A percentile compares a stretch with the other conserved stretches of the same genome.
phyloP scores from a whole-genome alignment of 2,113 vertebrate species.

The Anolis sagrei region DNA sequence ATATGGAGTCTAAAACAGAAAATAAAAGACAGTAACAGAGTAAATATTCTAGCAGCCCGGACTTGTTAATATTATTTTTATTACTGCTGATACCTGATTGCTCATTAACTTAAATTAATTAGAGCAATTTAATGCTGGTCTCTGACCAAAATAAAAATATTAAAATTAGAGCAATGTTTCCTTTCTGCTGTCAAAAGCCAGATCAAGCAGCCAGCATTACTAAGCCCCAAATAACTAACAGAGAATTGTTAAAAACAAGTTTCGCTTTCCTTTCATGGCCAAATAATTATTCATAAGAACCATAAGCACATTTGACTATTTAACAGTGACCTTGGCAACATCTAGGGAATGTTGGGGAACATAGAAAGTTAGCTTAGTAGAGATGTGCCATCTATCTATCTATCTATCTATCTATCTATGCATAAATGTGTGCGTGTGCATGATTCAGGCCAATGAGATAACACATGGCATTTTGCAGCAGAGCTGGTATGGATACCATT shows the following conservation, averaged over 20 bases:
- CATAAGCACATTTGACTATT: neutral
- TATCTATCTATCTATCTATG: too few relatives aligned
- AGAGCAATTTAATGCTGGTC: neutral
- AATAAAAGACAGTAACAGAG: neutral
- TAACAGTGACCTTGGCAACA: constrained; percentile 18
- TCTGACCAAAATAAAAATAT: too few relatives aligned
- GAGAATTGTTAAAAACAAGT: neutral
- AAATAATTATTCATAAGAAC: neutral
- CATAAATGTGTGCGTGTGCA: too few relatives aligned
- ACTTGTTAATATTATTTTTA: neutral
- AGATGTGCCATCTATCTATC: neutral
- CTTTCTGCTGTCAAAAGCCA: neutral
- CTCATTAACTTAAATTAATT: neutral
- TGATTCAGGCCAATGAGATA: neutral
- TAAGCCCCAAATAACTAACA: neutral
- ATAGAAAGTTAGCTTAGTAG: constrained; percentile 38
- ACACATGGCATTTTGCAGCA: neutral
- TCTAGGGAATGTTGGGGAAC: constrained; percentile 60
- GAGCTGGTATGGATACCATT: neutral
- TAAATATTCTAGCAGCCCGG: neutral
- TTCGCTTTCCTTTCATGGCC: neutral
- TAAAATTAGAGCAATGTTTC: neutral
- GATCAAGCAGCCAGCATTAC: neutral
- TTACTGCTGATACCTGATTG: neutral
- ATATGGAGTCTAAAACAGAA: neutral